phyloP scores from a whole-genome alignment of 2,797 vertebrate genomes.

The Chaetodon trifasciatus region DNA sequence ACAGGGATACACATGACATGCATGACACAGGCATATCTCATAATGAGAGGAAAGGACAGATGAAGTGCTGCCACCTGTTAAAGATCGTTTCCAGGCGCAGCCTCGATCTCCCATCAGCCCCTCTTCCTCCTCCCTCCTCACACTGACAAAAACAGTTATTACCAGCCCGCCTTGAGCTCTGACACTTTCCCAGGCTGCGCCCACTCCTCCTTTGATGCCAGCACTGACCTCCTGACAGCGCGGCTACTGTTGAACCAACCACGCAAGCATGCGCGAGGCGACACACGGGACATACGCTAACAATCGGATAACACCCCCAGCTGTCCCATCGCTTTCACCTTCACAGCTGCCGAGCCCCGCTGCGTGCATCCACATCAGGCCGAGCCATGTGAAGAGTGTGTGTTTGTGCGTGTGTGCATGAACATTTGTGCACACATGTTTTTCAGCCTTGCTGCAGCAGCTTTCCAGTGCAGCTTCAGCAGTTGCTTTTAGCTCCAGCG shows the following conservation, averaged over 20 bases:
- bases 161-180: conserved; percentile 22
- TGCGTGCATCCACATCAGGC: conserved; percentile 40
- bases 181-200: not conserved
- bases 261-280: conserved; percentile 10
- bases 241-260: conserved; percentile 11
- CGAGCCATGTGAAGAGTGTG: conserved; percentile 33
- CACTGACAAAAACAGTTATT: conserved; percentile 15
- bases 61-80: conserved; percentile 63
- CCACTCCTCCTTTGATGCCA: not conserved
- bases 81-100: conserved; percentile 37
- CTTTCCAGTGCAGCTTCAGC: conserved; percentile 42
- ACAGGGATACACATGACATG: conserved; percentile 13
- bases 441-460: conserved; percentile 13
- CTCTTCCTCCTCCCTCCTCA: conserved; percentile 2
- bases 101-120: conserved; percentile 6
- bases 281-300: conserved; percentile 30
- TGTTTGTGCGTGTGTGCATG: not conserved
- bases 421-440: conserved; percentile 7
- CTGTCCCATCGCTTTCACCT: conserved; percentile 64
- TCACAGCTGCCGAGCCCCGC: conserved; percentile 50
- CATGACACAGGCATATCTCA: conserved; percentile 16
- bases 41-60: conserved; percentile 48
- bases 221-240: conserved; percentile 31
- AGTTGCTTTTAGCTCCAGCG: conserved; percentile 34
- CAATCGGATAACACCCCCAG: conserved; percentile 55